Percentiles rank a stretch among this genome's conserved stretches.
phyloP scores from a whole-genome alignment of 1,140 invertebrate genomes.

The Liolophura sinensis region DNA sequence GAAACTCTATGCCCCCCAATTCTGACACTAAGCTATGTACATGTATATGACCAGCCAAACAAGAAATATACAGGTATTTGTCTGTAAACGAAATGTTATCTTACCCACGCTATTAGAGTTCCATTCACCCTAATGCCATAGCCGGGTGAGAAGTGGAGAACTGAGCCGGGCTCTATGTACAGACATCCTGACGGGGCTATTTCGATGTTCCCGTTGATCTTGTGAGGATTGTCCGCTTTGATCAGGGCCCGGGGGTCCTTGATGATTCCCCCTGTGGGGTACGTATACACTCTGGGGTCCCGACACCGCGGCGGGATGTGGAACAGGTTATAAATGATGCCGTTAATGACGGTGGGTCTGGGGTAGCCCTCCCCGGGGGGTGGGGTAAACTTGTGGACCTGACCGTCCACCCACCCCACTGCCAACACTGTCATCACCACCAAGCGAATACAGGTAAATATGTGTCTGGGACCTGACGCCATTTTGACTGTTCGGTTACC shows the following conservation, averaged over 20 bases:
- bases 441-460: neutral
- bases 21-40: no score
- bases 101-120: conserved; percentile 82
- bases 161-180: conserved; percentile 82
- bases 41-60: no score
- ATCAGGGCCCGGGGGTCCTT: conserved; percentile 31
- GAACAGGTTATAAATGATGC: conserved; percentile 36
- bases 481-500: no score
- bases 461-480: no score
- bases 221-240: conserved; percentile 36
- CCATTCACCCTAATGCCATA: conserved; percentile 89
- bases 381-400: neutral
- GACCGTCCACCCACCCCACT: neutral
- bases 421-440: neutral
- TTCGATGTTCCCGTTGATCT: conserved; percentile 44
- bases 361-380: neutral
- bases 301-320: conserved; percentile 37
- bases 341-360: conserved; percentile 24
- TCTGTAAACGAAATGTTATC: conserved; percentile 34
- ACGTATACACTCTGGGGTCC: conserved; percentile 31
- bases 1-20: no score
- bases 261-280: conserved; percentile 29
- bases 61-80: no score
- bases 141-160: conserved; percentile 82
- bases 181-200: conserved; percentile 59